Evolutionary conservation across 2,888 invertebrate species (phyloP).

Genomic region (Alloscopus bannaensis): DNA sequence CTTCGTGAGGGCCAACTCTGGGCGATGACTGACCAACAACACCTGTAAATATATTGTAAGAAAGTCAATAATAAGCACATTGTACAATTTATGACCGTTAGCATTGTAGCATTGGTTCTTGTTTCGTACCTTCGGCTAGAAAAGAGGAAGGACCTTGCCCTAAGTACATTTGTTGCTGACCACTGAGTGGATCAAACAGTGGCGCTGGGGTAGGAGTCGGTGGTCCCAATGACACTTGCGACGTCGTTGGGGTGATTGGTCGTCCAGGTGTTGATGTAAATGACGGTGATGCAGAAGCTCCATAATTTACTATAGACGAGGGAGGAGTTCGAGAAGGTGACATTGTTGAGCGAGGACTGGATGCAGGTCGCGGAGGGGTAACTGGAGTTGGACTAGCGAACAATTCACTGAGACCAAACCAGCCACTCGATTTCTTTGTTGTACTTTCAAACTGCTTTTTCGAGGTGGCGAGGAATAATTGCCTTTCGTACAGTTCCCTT

Average conservation of each 20-base stretch:
- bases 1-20: no score
- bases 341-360: constrained; percentile 21
- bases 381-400: constrained; percentile 11
- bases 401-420: constrained; percentile 55
- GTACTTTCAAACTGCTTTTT: constrained; percentile 54
- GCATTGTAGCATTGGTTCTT: not conserved
- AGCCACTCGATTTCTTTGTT: constrained; percentile 35
- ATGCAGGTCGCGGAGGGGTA: constrained; percentile 19
- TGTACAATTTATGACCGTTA: not conserved
- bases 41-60: no score
- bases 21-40: no score
- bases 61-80: not conserved
- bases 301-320: constrained; percentile 2
- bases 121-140: not conserved
- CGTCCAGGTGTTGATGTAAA: constrained; percentile 11
- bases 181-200: constrained; percentile 37
- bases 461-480: constrained; percentile 68
- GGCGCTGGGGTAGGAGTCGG: not conserved
- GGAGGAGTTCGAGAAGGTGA: constrained; percentile 21
- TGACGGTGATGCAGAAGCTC: not conserved
- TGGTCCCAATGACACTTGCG: no score
- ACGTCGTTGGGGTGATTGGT: constrained; percentile 23
- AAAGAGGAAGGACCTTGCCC: not conserved
- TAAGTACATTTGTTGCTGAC: not conserved
- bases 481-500: constrained; percentile 68